Evolutionary conservation across 2,888 invertebrate species (phyloP).

Genomic region (Eristalis pertinax): DNA sequence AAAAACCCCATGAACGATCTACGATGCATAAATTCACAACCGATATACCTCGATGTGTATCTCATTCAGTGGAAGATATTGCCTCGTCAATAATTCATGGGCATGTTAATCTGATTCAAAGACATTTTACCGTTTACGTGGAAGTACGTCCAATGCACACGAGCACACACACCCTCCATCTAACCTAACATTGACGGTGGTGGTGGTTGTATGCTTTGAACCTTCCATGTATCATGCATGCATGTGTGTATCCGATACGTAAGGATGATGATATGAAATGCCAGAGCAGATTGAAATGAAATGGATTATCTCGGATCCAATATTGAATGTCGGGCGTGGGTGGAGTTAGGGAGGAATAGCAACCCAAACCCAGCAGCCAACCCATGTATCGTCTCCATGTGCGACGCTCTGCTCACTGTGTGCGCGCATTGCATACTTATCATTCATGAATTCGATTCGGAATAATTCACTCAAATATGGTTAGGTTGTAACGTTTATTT

Average conservation of each 20-base stretch:
- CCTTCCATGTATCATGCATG: neutral
- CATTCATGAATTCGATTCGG: conserved; percentile 67
- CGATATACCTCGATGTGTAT: conserved; percentile 7
- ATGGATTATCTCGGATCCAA: conserved; percentile 69
- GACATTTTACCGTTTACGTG: conserved; percentile 64
- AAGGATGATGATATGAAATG: conserved; percentile 47
- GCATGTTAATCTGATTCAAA: conserved; percentile 63
- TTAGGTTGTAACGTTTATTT: conserved; percentile 62
- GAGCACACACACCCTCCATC: conserved; percentile 5
- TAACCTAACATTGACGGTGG: conserved; percentile 1
- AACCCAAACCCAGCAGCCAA: neutral
- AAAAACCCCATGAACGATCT: neutral
- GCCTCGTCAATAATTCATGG: conserved; percentile 70
- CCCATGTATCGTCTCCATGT: neutral
- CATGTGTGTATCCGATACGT: neutral
- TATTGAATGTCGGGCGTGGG: conserved; percentile 59
- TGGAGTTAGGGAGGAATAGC: conserved; percentile 9
- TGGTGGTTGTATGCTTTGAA: neutral
- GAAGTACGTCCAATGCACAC: conserved; percentile 35
- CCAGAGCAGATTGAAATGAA: conserved; percentile 68
- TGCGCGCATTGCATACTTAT: conserved; percentile 49
- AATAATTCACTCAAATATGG: conserved; percentile 70
- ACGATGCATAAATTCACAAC: neutral
- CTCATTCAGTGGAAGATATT: conserved; percentile 39
- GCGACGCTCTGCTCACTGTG: neutral